These are phyloP conservation scores for Buphagus erythrorhynchus DNA, from an alignment of 2,797 vertebrate genomes.

Conservation along the genomic window DNA sequence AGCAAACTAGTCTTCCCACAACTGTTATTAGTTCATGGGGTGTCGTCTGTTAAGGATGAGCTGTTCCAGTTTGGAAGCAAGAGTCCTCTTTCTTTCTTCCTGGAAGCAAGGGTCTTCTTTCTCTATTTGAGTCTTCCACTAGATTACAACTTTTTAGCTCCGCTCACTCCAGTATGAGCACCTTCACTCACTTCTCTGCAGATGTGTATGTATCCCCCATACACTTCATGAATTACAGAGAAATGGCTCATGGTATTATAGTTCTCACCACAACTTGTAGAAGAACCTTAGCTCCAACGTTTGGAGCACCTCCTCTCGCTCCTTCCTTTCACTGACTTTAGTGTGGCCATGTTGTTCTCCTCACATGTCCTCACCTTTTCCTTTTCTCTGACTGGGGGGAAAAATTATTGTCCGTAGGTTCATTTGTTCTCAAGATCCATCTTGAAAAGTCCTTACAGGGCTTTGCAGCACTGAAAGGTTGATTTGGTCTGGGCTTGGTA, in stretches of 20 bases:
- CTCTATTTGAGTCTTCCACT: not conserved
- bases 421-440: too few species aligned
- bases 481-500: not conserved
- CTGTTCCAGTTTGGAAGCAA: not conserved
- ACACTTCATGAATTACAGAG: not conserved
- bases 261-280: not conserved
- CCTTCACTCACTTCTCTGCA: not conserved
- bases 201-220: not conserved
- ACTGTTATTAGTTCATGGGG: not conserved
- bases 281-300: rapidly evolving
- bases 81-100: not conserved
- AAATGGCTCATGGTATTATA: not conserved
- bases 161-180: too few species aligned
- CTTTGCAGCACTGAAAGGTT: not conserved
- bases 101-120: not conserved
- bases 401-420: not conserved
- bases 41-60: not conserved
- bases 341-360: too few species aligned
- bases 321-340: not conserved
- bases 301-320: not conserved
- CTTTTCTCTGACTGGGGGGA: not conserved
- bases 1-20: not conserved
- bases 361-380: not conserved
- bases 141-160: not conserved
- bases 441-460: not conserved